These are phyloP conservation scores for Pitangus sulphuratus DNA, from an alignment of 2,797 vertebrate species.

Conservation along the genomic window DNA sequence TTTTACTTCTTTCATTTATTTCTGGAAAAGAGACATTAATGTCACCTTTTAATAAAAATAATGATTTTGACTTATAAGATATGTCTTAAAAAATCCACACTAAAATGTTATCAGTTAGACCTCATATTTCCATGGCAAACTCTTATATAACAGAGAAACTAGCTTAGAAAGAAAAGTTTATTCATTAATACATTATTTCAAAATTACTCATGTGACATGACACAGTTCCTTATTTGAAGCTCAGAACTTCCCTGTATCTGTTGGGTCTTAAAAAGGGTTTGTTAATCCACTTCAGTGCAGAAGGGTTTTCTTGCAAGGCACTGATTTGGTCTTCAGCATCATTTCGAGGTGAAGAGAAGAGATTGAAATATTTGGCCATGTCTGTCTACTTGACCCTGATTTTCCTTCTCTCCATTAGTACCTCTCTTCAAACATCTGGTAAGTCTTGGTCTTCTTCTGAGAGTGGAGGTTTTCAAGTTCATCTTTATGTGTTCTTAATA, in stretches of 20 bases:
- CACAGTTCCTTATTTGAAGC: constrained; percentile 76
- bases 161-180: constrained; percentile 56
- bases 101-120: neutral
- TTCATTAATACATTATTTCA: constrained; percentile 38
- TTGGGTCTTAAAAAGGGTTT: constrained; percentile 4
- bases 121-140: neutral
- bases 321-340: neutral
- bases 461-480: neutral
- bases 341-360: neutral
- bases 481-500: neutral
- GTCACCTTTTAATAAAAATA: neutral
- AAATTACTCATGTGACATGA: constrained; percentile 79
- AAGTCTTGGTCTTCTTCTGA: neutral
- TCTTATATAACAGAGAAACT: neutral
- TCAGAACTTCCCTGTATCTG: constrained; percentile 59
- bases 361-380: constrained; percentile 69
- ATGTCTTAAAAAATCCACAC: neutral
- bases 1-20: neutral
- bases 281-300: neutral
- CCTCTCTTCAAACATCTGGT: constrained; percentile 53
- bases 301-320: neutral
- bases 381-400: constrained; percentile 56
- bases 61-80: neutral
- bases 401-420: constrained; percentile 58
- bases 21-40: neutral